These are phyloP conservation scores for Syrphus vitripennis DNA, from an alignment of 2,888 invertebrate genomes.

Conservation along the genomic window DNA sequence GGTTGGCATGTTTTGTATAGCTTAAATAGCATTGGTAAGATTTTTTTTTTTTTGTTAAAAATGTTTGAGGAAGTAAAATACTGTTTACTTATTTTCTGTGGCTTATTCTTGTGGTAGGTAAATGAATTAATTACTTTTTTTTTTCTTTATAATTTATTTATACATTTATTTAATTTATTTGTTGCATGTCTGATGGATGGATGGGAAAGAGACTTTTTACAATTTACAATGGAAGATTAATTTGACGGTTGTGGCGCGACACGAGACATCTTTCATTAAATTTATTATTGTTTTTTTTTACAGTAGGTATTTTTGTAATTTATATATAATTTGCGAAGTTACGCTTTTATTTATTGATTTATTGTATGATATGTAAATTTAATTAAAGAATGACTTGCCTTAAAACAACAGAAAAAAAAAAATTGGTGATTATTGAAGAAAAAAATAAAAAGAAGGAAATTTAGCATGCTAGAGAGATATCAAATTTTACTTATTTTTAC, in stretches of 20 bases:
- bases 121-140: neutral
- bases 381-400: neutral
- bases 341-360: slow-evolving; percentile 14
- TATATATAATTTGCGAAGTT: neutral
- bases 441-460: neutral
- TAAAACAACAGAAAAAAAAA: too few species aligned
- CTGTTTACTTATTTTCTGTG: neutral
- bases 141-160: slow-evolving; percentile 1
- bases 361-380: slow-evolving; percentile 21
- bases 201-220: neutral
- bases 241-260: neutral
- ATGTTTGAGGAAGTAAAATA: neutral
- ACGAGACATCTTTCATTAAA: neutral
- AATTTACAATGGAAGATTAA: neutral
- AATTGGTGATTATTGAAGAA: neutral
- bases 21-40: neutral
- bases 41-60: neutral
- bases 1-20: neutral
- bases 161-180: slow-evolving; percentile 5
- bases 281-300: neutral
- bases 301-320: neutral
- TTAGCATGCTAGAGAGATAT: neutral
- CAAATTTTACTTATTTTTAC: neutral
- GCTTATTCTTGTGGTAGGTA: neutral
- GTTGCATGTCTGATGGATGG: slow-evolving; percentile 10